Conservation (phyloP, 2,888 invertebrate genomes). For the Eledone cirrhosa region DNA sequence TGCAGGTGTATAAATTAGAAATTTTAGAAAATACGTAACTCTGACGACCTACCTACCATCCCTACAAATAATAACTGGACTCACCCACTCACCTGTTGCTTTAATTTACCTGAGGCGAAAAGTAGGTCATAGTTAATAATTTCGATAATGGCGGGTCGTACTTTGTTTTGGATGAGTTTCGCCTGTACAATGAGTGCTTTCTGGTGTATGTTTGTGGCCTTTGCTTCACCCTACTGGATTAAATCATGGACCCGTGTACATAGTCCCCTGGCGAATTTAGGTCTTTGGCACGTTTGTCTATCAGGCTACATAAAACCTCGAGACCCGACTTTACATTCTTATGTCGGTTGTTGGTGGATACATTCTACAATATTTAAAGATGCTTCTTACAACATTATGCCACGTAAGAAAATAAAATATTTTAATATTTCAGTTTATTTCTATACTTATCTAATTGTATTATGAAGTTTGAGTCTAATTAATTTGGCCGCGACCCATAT, state of each 20-base stretch:
- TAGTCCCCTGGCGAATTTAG: constrained; percentile 57
- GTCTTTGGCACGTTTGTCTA: constrained; percentile 59
- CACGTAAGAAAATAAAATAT: constrained; percentile 44
- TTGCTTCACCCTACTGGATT: constrained; percentile 58
- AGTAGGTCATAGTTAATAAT: too few relatives aligned
- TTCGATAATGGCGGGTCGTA: constrained; percentile 23
- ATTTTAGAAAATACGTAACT: too few relatives aligned
- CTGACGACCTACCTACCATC: too few relatives aligned
- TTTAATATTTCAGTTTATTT: too few relatives aligned
- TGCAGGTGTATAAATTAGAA: too few relatives aligned
- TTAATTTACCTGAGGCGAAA: too few relatives aligned
- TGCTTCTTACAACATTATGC: constrained; percentile 50
- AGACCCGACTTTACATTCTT: constrained; percentile 54
- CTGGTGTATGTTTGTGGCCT: constrained; percentile 51
- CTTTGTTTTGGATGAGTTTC: constrained; percentile 43
- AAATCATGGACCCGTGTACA: constrained; percentile 60
- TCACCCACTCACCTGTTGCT: too few relatives aligned
- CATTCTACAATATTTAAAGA: constrained; percentile 55
- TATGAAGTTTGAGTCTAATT: too few relatives aligned
- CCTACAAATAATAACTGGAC: too few relatives aligned
- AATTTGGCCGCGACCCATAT: too few relatives aligned
- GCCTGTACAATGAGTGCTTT: constrained; percentile 45
- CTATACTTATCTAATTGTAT: too few relatives aligned
- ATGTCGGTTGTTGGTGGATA: constrained; percentile 63
- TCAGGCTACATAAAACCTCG: constrained; percentile 56